phyloP scores from a whole-genome alignment of 2,113 vertebrate genomes.

The Felis chaus region DNA sequence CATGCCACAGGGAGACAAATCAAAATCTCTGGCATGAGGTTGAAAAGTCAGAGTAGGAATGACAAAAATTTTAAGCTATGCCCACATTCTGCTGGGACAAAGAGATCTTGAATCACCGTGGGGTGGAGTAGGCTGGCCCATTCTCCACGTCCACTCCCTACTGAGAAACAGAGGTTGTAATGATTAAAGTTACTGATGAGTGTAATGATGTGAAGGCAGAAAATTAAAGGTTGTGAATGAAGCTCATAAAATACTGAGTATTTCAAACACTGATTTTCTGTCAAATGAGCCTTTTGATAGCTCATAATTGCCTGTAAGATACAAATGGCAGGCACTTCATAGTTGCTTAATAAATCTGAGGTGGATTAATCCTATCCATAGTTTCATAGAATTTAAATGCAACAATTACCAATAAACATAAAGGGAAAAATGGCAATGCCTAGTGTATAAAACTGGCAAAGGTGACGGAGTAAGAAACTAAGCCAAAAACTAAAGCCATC shows the following conservation, averaged over 20 bases:
- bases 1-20: not conserved
- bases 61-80: not conserved
- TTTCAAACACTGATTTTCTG: not conserved
- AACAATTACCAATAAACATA: not conserved
- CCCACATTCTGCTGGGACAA: not conserved
- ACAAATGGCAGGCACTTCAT: not conserved
- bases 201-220: not conserved
- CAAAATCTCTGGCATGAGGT: not conserved
- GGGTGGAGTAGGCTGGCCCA: not conserved
- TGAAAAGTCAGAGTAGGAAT: not conserved
- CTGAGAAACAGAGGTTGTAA: not conserved
- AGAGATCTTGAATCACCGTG: not conserved
- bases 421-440: not conserved
- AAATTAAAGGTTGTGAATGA: constrained; percentile 13
- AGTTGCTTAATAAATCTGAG: not conserved
- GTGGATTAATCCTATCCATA: not conserved
- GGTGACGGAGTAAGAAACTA: not conserved
- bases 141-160: not conserved
- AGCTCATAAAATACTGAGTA: not conserved
- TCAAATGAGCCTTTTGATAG: not conserved
- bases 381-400: not conserved
- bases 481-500: not conserved
- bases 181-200: not conserved
- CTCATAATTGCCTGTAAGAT: not conserved
- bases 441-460: not conserved